phyloP scores from a whole-genome alignment of 1,140 invertebrate species.

The Steinernema feltiae region DNA sequence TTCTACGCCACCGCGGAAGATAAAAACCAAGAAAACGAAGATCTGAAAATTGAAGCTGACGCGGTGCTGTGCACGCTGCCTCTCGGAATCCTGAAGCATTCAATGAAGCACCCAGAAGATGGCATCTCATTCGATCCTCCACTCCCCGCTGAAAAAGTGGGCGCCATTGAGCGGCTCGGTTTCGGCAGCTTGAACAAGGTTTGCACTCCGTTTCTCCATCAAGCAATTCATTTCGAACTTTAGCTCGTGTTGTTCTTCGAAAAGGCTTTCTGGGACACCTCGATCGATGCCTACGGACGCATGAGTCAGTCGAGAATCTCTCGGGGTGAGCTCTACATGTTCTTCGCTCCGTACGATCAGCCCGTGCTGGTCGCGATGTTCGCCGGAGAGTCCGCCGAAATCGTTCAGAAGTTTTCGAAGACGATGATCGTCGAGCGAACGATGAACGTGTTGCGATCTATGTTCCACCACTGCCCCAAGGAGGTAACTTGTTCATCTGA shows the following conservation, averaged over 20 bases:
- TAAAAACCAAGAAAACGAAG: constrained; percentile 76
- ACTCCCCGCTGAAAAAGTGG: constrained; percentile 86
- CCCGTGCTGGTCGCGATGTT: constrained; percentile 87
- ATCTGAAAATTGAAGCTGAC: constrained; percentile 69
- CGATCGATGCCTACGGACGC: not conserved
- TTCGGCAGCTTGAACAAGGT: constrained; percentile 98
- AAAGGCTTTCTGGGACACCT: constrained; percentile 88
- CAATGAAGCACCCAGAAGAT: constrained; percentile 65
- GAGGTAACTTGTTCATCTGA: constrained; percentile 8
- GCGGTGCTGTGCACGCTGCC: constrained; percentile 91
- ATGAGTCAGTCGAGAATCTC: constrained; percentile 61
- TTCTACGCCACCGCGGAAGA: constrained; percentile 69
- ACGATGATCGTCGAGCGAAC: constrained; percentile 77
- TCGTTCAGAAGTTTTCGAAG: constrained; percentile 92
- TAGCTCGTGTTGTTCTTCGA: constrained; percentile 83
- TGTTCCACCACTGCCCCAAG: constrained; percentile 25
- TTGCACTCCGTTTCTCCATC: not conserved
- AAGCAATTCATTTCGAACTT: not conserved
- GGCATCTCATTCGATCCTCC: constrained; percentile 85
- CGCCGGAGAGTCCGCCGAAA: constrained; percentile 87
- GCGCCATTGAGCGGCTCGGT: constrained; percentile 83
- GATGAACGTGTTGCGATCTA: constrained; percentile 57
- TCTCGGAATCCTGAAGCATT: constrained; percentile 83
- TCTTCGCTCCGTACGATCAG: constrained; percentile 92
- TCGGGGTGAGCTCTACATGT: constrained; percentile 80